phyloP scores from a whole-genome alignment of 1,140 invertebrate genomes.

The Adelges cooleyi region DNA sequence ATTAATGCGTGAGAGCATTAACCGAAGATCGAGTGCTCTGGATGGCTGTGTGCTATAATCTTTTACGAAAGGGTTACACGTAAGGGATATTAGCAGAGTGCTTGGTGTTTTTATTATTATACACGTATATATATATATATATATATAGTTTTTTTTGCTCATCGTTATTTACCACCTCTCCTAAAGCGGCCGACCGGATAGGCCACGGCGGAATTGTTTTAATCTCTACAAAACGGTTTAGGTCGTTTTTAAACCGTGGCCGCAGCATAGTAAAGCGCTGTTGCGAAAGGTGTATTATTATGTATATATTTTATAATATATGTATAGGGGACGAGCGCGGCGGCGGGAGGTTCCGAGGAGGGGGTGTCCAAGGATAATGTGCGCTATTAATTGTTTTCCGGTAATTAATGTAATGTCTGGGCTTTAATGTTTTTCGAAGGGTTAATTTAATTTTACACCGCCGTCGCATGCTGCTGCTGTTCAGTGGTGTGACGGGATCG shows the following conservation, averaged over 20 bases:
- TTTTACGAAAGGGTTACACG: slow-evolving; percentile 2
- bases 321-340: background rate
- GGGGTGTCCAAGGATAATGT: slow-evolving; percentile 10
- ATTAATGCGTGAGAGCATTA: slow-evolving; percentile 28
- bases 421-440: slow-evolving; percentile 27
- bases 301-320: too few species aligned
- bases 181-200: background rate
- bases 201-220: slow-evolving; percentile 16
- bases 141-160: too few species aligned
- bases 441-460: slow-evolving; percentile 20
- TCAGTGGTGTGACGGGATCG: background rate
- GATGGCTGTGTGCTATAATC: slow-evolving; percentile 1
- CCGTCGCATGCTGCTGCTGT: background rate
- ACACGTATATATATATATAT: too few species aligned
- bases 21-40: slow-evolving; percentile 18
- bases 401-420: slow-evolving; percentile 25
- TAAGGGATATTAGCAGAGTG: background rate
- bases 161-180: background rate
- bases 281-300: too few species aligned
- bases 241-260: background rate
- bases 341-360: background rate
- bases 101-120: background rate
- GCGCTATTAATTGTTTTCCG: slow-evolving; percentile 28
- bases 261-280: too few species aligned
- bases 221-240: slow-evolving; percentile 26